Evolutionary conservation across 2,888 invertebrate species (phyloP), one percentile per base, ranked within the genome.

Genomic region (Nomada flava): DNA sequence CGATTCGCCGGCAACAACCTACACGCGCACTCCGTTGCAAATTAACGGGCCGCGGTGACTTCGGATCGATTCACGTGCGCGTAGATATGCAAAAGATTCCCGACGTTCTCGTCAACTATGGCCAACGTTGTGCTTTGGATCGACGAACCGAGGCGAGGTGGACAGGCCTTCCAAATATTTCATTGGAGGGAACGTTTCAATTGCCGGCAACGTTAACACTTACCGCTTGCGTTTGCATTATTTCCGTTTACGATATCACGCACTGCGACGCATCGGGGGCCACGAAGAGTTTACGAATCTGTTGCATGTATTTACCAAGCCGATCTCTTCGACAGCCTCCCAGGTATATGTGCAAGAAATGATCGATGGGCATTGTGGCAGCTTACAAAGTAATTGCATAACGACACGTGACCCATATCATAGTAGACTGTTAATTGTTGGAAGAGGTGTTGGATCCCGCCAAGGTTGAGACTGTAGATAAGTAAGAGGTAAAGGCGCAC

Each of bases 1-100:
- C 64, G 81, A 80, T 75, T 75, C 74, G 42, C 73, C 42, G 67
- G 52, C 59, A 80, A 69, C 64, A 69, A 65, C 64, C 73, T 52
- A 64, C 44, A 65, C 47, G 53, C 50, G 26, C 18, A 18, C 65
- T 53, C 62, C 62, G 67, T 76, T 70, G 59, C 71, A 42, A 72
- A 67, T 65, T 60, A 70, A 79, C 52, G 64, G 57, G 26, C n/a
- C 42, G 11, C 63, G 59, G 2, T 59, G 52, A n/a, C 47, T 55
- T 26, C 36, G n/a, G 62, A 53, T 72, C 29, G 23, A 72, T 63
- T 55, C 47, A n/a, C 47, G 18, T 42, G 26, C 13, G 70, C 18
- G 52, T 4, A 9, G 42, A 44, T 44, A 36, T 36, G 53, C n/a
- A 50, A 69, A 13, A n/a, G 18, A 23, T 20, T 36, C 36, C 0